These are phyloP conservation scores for Caenorhabditis macrosperma DNA, from an alignment of 2,888 invertebrate species.

Conservation along the genomic window DNA sequence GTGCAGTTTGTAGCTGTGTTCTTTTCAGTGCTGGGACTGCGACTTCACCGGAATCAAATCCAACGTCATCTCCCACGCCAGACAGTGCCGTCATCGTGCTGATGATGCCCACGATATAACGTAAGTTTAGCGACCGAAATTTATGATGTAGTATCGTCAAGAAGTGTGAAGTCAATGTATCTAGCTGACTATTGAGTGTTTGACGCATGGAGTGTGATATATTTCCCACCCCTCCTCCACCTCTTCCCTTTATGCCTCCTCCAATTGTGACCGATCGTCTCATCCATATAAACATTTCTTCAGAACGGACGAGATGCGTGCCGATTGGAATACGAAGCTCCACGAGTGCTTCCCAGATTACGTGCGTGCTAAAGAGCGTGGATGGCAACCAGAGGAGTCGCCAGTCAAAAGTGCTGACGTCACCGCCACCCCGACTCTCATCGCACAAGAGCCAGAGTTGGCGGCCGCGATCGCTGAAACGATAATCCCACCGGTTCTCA, in stretches of 20 bases:
- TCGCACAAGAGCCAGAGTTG: constrained; percentile 19
- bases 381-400: constrained; percentile 62
- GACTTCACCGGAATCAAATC: constrained; percentile 70
- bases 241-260: neutral
- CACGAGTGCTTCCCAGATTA: constrained; percentile 71
- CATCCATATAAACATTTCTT: neutral
- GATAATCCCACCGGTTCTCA: neutral
- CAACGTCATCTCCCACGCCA: constrained; percentile 67
- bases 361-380: constrained; percentile 67
- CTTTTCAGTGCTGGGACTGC: constrained; percentile 67
- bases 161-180: constrained; percentile 22
- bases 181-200: constrained; percentile 20
- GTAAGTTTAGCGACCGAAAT: constrained; percentile 42
- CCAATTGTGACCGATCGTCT: neutral
- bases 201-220: constrained; percentile 9
- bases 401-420: constrained; percentile 37
- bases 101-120: constrained; percentile 69
- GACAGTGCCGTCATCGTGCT: constrained; percentile 64
- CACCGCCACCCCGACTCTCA: constrained; percentile 2
- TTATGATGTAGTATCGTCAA: constrained; percentile 13
- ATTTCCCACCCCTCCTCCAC: neutral
- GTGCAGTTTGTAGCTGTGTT: constrained; percentile 49
- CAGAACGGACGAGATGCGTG: constrained; percentile 69
- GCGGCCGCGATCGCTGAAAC: constrained; percentile 16
- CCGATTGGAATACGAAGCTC: constrained; percentile 66